A percentile compares a stretch with the other conserved stretches of the same genome.
Evolutionary conservation across 2,113 vertebrate genomes (phyloP).

Genomic region (Geococcyx californianus): DNA sequence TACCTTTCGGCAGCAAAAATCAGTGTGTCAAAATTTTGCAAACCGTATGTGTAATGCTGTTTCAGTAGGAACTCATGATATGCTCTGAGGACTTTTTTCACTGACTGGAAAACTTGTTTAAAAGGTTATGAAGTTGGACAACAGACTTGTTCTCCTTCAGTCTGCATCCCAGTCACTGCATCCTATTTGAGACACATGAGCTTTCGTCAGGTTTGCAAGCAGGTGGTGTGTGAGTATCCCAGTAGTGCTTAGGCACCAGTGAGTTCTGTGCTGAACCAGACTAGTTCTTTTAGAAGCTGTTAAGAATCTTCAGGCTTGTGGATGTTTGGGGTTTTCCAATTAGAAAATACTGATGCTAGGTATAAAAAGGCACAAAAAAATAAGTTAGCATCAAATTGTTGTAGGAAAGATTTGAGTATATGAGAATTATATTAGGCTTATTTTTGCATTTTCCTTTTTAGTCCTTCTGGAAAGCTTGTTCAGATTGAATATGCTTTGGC

Average conservation of each 20-base stretch:
- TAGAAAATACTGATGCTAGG: neutral
- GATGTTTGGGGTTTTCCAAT: neutral
- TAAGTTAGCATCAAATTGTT: neutral
- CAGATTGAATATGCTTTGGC: conserved; percentile 99
- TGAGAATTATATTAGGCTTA: neutral
- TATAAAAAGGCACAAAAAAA: neutral
- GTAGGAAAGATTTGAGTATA: neutral
- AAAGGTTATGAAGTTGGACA: neutral
- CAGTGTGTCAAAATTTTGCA: neutral
- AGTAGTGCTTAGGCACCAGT: neutral
- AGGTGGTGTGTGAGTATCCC: neutral
- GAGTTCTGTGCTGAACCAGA: neutral
- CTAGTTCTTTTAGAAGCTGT: neutral
- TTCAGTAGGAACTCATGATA: neutral
- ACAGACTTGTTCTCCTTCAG: neutral
- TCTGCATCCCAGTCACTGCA: neutral
- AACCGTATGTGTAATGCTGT: accelerated
- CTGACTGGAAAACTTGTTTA: neutral
- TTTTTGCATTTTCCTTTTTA: conserved; percentile 45
- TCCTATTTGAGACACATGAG: accelerated
- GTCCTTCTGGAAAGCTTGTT: conserved; percentile 97
- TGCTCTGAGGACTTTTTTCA: neutral
- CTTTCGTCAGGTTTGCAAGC: neutral
- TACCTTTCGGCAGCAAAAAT: neutral
- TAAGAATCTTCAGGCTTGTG: neutral